phyloP scores from a whole-genome alignment of 2,113 vertebrate genomes.

The Barbus barbus region DNA sequence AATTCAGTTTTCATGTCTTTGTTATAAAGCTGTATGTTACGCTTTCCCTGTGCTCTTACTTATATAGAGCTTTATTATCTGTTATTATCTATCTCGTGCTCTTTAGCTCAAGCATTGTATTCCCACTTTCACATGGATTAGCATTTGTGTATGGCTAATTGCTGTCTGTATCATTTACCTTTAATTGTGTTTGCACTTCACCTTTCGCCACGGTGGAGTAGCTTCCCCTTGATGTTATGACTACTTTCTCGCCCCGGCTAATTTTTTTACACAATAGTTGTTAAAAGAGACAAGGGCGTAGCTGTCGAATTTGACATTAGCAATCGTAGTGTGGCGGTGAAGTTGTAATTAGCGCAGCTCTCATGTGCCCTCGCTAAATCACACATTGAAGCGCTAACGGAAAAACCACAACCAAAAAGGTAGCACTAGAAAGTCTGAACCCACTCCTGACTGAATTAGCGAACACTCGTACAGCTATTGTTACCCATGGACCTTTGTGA shows the following conservation, averaged over 20 bases:
- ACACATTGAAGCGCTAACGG: not conserved
- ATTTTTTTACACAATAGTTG: slow-evolving; percentile 49
- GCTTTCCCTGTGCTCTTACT: slow-evolving; percentile 29
- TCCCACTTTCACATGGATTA: slow-evolving; percentile 43
- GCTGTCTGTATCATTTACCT: slow-evolving; percentile 44
- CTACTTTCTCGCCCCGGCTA: slow-evolving; percentile 34
- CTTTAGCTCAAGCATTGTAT: slow-evolving; percentile 4
- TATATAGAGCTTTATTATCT: slow-evolving; percentile 35
- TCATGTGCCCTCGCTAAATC: slow-evolving; percentile 33
- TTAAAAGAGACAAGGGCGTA: slow-evolving; percentile 48
- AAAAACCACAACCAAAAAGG: slow-evolving; percentile 36
- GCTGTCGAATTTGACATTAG: slow-evolving; percentile 54
- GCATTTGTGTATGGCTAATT: slow-evolving; percentile 44
- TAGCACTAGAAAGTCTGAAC: slow-evolving; percentile 26
- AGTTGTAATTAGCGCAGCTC: slow-evolving; percentile 50
- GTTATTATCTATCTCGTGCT: no score
- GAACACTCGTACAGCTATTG: slow-evolving; percentile 44
- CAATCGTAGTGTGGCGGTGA: not conserved
- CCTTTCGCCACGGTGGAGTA: slow-evolving; percentile 35
- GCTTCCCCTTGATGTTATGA: slow-evolving; percentile 39
- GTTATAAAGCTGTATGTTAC: slow-evolving; percentile 32
- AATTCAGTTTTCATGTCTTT: slow-evolving; percentile 21
- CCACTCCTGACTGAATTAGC: slow-evolving; percentile 51
- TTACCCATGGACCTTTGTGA: slow-evolving; percentile 38
- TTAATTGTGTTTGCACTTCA: slow-evolving; percentile 54